Percentiles rank a stretch among this genome's conserved stretches.
Evolutionary conservation across 2,113 vertebrate species (phyloP).

Genomic region (Thryonomys swinderianus): DNA sequence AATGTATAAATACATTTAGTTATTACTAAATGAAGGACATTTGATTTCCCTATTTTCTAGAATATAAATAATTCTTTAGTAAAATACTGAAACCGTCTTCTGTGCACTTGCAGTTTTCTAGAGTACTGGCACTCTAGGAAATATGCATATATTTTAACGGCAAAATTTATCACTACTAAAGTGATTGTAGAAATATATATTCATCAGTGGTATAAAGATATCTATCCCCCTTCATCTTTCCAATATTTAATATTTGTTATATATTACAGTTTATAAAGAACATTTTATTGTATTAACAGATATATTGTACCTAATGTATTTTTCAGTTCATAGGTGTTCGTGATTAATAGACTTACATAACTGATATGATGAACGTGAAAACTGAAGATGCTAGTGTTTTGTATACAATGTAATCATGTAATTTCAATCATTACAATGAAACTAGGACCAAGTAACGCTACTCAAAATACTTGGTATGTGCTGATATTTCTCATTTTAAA

Average conservation of each 20-base stretch:
- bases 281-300: background rate
- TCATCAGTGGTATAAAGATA: background rate
- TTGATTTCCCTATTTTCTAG: background rate
- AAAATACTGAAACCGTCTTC: background rate
- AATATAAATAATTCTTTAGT: background rate
- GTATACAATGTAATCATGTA: background rate
- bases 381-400: background rate
- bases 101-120: background rate
- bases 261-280: background rate
- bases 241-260: background rate
- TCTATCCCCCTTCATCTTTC: background rate
- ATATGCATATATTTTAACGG: background rate
- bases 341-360: conserved; percentile 1
- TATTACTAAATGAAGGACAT: background rate
- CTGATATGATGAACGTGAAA: background rate
- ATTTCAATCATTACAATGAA: background rate
- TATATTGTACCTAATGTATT: background rate
- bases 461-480: background rate
- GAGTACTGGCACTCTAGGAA: background rate
- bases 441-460: background rate
- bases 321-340: background rate
- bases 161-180: background rate
- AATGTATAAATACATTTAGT: background rate
- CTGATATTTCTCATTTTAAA: background rate
- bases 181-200: background rate